These are phyloP conservation scores for Ceratoteleas bidentatus DNA, from an alignment of 1,140 invertebrate species.

Conservation along the genomic window DNA sequence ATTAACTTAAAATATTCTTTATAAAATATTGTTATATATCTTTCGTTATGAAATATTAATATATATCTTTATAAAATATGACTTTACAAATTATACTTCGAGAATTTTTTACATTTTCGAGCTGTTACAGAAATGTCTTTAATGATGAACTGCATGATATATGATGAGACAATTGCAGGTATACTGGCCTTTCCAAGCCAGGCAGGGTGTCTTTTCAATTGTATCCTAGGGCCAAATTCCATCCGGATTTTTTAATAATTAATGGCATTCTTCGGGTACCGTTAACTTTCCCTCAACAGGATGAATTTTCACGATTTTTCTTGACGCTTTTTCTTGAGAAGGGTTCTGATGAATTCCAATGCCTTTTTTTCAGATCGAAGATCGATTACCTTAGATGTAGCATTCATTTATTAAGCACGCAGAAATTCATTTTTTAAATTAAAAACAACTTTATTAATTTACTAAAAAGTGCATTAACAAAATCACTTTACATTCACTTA, in stretches of 20 bases:
- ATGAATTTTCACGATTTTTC: constrained; percentile 12
- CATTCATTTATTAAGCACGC: too few relatives aligned
- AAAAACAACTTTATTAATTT: too few relatives aligned
- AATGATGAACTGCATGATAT: too few relatives aligned
- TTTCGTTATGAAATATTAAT: too few relatives aligned
- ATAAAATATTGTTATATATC: too few relatives aligned
- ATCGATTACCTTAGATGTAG: too few relatives aligned
- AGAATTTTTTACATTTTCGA: too few relatives aligned
- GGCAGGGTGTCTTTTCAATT: constrained; percentile 7
- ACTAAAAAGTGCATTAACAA: background rate
- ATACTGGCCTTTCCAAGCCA: background rate
- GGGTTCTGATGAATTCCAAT: background rate
- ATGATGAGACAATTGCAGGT: background rate
- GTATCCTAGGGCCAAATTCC: background rate
- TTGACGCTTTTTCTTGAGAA: constrained; percentile 8
- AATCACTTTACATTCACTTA: background rate
- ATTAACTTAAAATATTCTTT: too few relatives aligned
- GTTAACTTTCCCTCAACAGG: constrained; percentile 26
- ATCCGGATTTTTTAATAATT: constrained; percentile 15
- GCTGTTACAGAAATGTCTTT: too few relatives aligned
- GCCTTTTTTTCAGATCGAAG: background rate
- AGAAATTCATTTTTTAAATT: too few relatives aligned
- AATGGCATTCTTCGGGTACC: constrained; percentile 23
- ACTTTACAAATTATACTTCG: too few relatives aligned
- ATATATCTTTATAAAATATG: too few relatives aligned